These are phyloP conservation scores for Amphipoea oculea DNA, from an alignment of 2,888 invertebrate genomes.

Conservation along the genomic window DNA sequence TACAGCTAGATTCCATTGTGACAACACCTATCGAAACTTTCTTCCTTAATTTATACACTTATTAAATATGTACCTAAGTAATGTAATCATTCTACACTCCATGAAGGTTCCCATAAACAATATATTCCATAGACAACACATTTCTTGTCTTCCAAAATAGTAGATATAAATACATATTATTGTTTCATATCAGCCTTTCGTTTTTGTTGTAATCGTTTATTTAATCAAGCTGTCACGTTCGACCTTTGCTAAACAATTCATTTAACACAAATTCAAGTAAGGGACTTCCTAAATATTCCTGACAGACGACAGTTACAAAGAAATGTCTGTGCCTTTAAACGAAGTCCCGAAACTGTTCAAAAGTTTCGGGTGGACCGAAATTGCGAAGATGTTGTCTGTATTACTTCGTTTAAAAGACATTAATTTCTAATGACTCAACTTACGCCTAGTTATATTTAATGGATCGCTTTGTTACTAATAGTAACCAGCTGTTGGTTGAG, in stretches of 20 bases:
- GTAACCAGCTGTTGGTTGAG: neutral
- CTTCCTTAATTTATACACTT: neutral
- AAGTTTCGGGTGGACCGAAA: conserved; percentile 31
- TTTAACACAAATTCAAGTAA: conserved; percentile 32
- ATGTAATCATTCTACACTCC: neutral
- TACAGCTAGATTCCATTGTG: neutral
- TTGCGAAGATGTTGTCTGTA: conserved; percentile 21
- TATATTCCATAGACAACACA: neutral
- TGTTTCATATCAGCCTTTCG: conserved; percentile 8
- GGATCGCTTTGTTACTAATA: neutral
- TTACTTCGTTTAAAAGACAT: conserved; percentile 13
- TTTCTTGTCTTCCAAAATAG: neutral
- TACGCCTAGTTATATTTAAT: conserved; percentile 5
- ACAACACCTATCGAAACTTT: neutral
- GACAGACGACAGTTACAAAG: conserved; percentile 39
- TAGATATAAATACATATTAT: conserved; percentile 5
- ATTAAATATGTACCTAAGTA: neutral
- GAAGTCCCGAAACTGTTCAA: conserved; percentile 39
- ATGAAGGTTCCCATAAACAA: neutral
- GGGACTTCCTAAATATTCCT: conserved; percentile 16
- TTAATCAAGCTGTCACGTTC: conserved; percentile 26
- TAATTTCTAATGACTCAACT: conserved; percentile 1
- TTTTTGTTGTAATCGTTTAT: conserved; percentile 17
- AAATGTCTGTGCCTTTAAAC: conserved; percentile 28
- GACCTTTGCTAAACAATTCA: conserved; percentile 42